Evolutionary conservation across 2,888 invertebrate species (phyloP), one percentile per base, ranked within the genome.

Genomic region (Chrysotoxum bicinctum): DNA sequence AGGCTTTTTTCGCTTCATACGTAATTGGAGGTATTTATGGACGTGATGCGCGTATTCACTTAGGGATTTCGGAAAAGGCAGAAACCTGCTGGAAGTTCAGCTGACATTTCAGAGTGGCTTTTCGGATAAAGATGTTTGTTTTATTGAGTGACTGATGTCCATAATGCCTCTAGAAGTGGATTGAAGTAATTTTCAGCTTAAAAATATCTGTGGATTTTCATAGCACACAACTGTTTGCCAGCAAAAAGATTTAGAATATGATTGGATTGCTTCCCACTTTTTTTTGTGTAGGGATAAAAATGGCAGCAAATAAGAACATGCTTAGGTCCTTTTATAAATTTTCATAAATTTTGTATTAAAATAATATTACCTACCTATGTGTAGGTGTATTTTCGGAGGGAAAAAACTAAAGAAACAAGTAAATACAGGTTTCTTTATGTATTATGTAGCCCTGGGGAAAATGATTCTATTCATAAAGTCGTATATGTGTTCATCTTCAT

Each of bases 81-180:
- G 23, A 9, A 50, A 23, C 14, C 7, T 26, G 14, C 7, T 26
- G 14, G 14, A 19, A 66, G 32, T 37, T 35, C 23, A 48, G 48
- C 26, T 66, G n/a, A 35, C 19, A 43, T 68, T 60, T 68, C 37
- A 48, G 48, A 48, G 30, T 30, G 70, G 16, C 54, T 73, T 52
- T n/a, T 62, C 32, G 70, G 74, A 60, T 74, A 37, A 26, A 58
- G 60, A 74, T 80, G 84, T 81, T 85, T 81, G 76, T 68, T 85
- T 85, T 85, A 81, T 76, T 85, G 68, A 81, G 85, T 73, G 76
- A 76, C 81, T 80, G 80, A 72, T 73, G 78, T 68, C 77, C 70
- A 68, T 73, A 78, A 73, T 68, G 52, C 52, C 26, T 32, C 30
- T 56, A 16, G 32, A 43, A 78, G 37, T 73, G 54, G 50, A 83